Percentiles rank a stretch among this genome's conserved stretches.
Evolutionary conservation across 2,113 vertebrate genomes (phyloP).

Genomic region (Girardinichthys multiradiatus): DNA sequence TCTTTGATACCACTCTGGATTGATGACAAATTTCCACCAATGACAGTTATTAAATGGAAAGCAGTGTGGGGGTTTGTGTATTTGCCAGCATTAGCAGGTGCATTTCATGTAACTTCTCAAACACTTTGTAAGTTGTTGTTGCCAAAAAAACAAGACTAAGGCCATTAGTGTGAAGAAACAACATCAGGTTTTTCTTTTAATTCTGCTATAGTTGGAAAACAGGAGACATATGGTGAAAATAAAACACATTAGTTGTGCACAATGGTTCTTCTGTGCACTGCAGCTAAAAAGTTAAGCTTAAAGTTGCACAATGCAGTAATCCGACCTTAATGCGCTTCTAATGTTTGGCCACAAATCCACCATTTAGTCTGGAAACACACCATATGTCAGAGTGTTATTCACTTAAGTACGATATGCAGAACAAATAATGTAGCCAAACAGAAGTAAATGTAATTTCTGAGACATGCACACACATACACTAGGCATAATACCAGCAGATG

Average conservation of each 20-base stretch:
- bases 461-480: background rate
- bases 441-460: background rate
- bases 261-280: background rate
- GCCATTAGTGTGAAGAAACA: background rate
- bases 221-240: background rate
- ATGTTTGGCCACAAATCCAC: background rate
- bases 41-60: background rate
- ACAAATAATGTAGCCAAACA: background rate
- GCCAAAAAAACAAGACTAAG: background rate
- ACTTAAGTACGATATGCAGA: background rate
- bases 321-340: background rate
- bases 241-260: background rate
- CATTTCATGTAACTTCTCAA: background rate
- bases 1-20: background rate
- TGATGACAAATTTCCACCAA: background rate
- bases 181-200: background rate
- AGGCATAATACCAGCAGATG: conserved; percentile 3
- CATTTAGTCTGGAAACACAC: background rate
- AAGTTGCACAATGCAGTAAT: background rate
- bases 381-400: background rate
- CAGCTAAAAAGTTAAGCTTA: conserved; percentile 1
- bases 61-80: too few species aligned
- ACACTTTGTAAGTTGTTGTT: background rate
- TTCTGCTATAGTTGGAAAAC: background rate
- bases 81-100: background rate